Conservation (phyloP, 2,888 invertebrate species). For the Camptogramma bilineatum region DNA sequence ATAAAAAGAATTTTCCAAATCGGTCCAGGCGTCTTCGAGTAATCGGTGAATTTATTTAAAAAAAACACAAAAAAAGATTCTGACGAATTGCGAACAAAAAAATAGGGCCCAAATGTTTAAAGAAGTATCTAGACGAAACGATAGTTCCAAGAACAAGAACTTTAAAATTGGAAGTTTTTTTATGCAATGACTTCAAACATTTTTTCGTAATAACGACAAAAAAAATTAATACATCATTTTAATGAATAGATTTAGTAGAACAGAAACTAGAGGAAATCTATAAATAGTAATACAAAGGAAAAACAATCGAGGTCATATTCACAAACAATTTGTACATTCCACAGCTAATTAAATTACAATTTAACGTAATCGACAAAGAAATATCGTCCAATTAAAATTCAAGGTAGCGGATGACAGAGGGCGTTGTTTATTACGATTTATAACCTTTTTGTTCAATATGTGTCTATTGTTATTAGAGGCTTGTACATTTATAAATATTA, state of each 20-base stretch:
- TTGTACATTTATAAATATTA: too few species aligned
- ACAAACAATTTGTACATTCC: constrained; percentile 10
- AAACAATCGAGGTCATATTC: constrained; percentile 17
- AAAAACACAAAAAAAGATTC: too few species aligned
- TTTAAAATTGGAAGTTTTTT: too few species aligned
- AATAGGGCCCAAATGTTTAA: too few species aligned
- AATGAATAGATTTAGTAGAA: not conserved
- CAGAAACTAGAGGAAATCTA: constrained; percentile 8
- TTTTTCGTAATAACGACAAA: not conserved
- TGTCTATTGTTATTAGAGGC: not conserved
- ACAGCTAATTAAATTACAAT: constrained; percentile 24
- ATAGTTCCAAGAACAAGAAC: too few species aligned
- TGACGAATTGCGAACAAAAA: too few species aligned
- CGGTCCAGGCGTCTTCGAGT: too few species aligned
- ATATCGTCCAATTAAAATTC: constrained; percentile 67
- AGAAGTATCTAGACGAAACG: too few species aligned
- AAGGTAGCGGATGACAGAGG: constrained; percentile 58
- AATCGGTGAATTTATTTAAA: too few species aligned
- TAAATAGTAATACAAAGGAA: constrained; percentile 17
- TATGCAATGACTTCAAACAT: not conserved
- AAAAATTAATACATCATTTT: not conserved
- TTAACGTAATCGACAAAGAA: constrained; percentile 26
- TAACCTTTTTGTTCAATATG: not conserved
- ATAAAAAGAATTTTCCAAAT: too few species aligned
- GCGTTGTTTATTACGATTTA: constrained; percentile 47